Conservation (phyloP, 2,113 vertebrate species). For the Alligator mississippiensis region DNA sequence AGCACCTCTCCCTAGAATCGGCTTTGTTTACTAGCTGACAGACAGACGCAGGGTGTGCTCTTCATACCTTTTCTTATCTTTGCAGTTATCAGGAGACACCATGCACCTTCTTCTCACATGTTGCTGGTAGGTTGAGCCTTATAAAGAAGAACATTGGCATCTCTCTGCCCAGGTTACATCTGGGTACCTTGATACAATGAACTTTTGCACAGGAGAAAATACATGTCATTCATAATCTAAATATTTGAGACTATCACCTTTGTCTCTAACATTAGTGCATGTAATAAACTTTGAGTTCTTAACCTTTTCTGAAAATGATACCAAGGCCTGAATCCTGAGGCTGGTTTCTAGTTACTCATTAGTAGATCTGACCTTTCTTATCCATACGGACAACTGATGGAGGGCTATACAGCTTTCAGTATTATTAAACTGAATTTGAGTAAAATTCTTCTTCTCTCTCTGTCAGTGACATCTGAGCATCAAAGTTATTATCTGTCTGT, state of each 20-base stretch:
- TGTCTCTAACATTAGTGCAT: not conserved
- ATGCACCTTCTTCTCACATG: not conserved
- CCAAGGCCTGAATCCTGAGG: conserved; percentile 63
- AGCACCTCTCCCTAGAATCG: not conserved
- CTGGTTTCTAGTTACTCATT: conserved; percentile 63
- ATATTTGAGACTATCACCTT: conserved; percentile 63
- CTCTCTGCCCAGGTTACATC: not conserved
- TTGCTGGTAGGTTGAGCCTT: not conserved
- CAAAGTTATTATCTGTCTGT: not conserved
- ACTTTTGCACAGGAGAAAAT: conserved; percentile 47
- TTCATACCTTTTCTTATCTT: not conserved
- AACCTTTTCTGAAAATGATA: conserved; percentile 65
- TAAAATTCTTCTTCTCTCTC: conserved; percentile 40
- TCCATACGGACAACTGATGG: conserved; percentile 30
- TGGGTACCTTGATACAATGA: conserved; percentile 1
- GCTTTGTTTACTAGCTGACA: not conserved
- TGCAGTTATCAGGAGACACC: not conserved
- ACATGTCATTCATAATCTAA: conserved; percentile 27
- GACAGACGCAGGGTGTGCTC: not conserved
- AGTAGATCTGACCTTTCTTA: conserved; percentile 66
- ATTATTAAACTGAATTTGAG: conserved; percentile 43
- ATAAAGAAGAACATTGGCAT: not conserved
- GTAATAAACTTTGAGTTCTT: conserved; percentile 66
- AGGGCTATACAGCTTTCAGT: conserved; percentile 4
- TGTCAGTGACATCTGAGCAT: conserved; percentile 12